phyloP scores from a whole-genome alignment of 2,113 vertebrate genomes.

The Machaerirhynchus nigripectus region DNA sequence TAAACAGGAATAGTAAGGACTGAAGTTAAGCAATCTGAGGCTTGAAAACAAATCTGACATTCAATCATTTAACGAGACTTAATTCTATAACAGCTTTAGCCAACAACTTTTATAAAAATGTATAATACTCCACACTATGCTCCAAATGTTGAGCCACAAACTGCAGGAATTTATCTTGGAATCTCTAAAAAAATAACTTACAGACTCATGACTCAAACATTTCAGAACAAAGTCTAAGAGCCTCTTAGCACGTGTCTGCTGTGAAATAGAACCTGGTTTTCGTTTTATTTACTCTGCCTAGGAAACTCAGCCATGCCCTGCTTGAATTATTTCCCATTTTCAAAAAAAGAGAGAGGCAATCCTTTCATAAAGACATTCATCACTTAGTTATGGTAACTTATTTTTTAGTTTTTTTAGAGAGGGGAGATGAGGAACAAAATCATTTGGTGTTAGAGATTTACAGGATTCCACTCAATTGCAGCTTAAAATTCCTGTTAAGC shows the following conservation, averaged over 20 bases:
- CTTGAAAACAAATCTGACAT: conserved; percentile 13
- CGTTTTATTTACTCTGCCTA: not conserved
- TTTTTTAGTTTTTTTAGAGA: not conserved
- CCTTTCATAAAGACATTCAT: not conserved
- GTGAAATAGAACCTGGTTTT: not conserved
- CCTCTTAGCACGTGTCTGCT: not conserved
- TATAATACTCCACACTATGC: not conserved
- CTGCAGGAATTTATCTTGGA: not conserved
- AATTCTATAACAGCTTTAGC: not conserved
- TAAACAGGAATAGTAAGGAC: conserved; percentile 6
- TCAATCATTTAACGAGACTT: not conserved
- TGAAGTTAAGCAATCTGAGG: conserved; percentile 13
- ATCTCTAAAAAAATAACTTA: not conserved
- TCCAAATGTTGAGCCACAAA: not conserved
- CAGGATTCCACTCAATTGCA: not conserved
- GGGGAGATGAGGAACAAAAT: not conserved
- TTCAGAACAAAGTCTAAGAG: not conserved
- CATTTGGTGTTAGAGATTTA: not conserved
- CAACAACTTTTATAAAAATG: not conserved
- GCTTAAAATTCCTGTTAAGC: not conserved
- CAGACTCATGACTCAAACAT: not conserved
- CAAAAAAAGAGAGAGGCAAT: not conserved
- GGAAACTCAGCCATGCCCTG: not conserved
- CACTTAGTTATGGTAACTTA: not conserved
- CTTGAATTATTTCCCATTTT: not conserved